A percentile compares a stretch with the other conserved stretches of the same genome.
These are phyloP conservation scores for Centropus unirufus DNA, from an alignment of 2,113 vertebrate species.

Conservation along the genomic window DNA sequence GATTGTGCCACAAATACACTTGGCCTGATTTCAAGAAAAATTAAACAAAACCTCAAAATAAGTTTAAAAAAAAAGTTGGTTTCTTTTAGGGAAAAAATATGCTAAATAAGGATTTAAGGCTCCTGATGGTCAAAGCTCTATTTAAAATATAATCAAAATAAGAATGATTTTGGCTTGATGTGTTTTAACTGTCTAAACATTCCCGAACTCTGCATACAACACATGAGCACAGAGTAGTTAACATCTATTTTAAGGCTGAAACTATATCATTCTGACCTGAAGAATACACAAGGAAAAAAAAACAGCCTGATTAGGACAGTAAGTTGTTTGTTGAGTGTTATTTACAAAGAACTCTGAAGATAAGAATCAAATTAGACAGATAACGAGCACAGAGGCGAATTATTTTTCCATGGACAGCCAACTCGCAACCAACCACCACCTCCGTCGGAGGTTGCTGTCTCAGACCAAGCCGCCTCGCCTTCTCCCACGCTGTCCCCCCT, in stretches of 20 bases:
- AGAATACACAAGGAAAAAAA: neutral
- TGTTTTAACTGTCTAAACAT: neutral
- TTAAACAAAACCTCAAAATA: neutral
- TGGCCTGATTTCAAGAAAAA: neutral
- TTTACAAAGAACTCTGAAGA: neutral
- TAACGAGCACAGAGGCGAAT: neutral
- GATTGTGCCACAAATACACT: neutral
- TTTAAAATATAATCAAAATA: neutral
- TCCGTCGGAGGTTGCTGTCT: neutral
- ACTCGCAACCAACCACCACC: neutral
- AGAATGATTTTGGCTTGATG: neutral
- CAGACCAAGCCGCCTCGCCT: neutral
- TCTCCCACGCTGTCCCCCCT: neutral
- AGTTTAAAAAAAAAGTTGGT: neutral
- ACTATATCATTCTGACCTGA: neutral
- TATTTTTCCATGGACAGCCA: neutral
- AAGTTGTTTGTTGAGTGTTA: neutral
- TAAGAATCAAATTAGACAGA: neutral
- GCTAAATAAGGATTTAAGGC: neutral
- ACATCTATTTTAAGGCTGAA: neutral
- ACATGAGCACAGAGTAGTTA: neutral
- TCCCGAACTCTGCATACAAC: neutral
- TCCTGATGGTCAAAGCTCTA: neutral
- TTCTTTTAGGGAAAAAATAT: neutral
- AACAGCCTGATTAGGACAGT: neutral